Conservation (phyloP, 2,888 invertebrate genomes). For the Synanthedon andrenaeformis region DNA sequence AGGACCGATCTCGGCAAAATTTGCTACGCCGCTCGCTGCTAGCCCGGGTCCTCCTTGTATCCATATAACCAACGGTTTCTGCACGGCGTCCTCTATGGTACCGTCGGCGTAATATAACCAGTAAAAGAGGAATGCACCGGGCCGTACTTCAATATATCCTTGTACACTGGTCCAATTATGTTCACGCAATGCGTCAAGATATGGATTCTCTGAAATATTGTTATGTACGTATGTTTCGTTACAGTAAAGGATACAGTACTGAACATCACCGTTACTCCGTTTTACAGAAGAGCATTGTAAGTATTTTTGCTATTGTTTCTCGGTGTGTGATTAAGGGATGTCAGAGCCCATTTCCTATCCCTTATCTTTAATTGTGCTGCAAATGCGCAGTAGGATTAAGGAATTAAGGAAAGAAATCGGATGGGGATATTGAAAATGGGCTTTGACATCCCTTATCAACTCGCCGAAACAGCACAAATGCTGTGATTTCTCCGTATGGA, state of each 20-base stretch:
- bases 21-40: conserved; percentile 87
- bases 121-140: conserved; percentile 84
- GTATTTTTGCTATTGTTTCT: too few relatives aligned
- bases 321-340: too few relatives aligned
- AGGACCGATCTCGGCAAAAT: conserved; percentile 88
- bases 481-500: too few relatives aligned
- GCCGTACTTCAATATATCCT: conserved; percentile 79
- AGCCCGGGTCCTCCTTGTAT: conserved; percentile 90
- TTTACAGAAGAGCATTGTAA: too few relatives aligned
- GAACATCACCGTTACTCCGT: too few relatives aligned
- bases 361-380: too few relatives aligned
- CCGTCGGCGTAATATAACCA: conserved; percentile 88
- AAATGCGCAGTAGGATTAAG: too few relatives aligned
- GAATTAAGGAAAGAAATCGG: too few relatives aligned
- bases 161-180: conserved; percentile 66
- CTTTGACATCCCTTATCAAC: too few relatives aligned
- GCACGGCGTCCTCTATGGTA: conserved; percentile 60
- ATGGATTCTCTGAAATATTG: conserved; percentile 27
- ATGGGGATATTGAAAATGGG: too few relatives aligned
- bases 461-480: too few relatives aligned
- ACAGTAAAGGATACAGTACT: not conserved
- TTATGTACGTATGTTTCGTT: conserved; percentile 7
- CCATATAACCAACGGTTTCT: conserved; percentile 84
- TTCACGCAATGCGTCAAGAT: conserved; percentile 25
- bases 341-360: too few relatives aligned